These are phyloP conservation scores for Artibeus jamaicensis DNA, from an alignment of 2,797 vertebrate species.

Conservation along the genomic window DNA sequence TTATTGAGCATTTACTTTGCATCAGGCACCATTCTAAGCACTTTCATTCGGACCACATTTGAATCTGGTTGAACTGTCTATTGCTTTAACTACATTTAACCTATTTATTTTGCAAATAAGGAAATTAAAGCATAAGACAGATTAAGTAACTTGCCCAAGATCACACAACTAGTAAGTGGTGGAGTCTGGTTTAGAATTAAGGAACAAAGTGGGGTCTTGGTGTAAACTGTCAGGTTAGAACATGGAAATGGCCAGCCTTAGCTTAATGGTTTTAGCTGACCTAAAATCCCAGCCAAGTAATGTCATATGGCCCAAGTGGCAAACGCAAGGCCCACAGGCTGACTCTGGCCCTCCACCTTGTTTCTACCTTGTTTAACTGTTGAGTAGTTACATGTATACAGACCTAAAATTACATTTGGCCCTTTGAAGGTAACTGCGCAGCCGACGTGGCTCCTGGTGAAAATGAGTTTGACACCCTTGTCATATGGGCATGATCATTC, in stretches of 20 bases:
- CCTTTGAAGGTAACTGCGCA: too few relatives aligned
- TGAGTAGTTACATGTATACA: too few relatives aligned
- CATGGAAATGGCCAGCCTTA: neutral
- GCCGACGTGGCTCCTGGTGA: too few relatives aligned
- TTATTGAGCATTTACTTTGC: neutral
- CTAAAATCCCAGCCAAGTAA: neutral
- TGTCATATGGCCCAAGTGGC: neutral
- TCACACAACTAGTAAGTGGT: neutral
- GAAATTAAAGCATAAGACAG: slow-evolving; percentile 15
- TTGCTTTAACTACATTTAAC: neutral
- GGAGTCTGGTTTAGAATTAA: neutral
- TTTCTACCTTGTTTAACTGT: too few relatives aligned
- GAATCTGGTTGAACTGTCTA: neutral
- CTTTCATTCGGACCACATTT: neutral
- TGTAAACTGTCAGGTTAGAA: neutral
- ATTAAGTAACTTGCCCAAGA: neutral
- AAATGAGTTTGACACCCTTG: neutral
- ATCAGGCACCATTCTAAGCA: neutral
- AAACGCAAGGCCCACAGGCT: too few relatives aligned
- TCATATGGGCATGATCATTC: neutral
- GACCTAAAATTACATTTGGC: too few relatives aligned
- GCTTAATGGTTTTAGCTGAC: neutral
- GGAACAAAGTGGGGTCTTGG: neutral
- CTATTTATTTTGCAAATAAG: neutral
- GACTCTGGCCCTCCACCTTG: too few relatives aligned